Evolutionary conservation across 1,140 invertebrate species (phyloP).

Genomic region (Drosophila murphyi): DNA sequence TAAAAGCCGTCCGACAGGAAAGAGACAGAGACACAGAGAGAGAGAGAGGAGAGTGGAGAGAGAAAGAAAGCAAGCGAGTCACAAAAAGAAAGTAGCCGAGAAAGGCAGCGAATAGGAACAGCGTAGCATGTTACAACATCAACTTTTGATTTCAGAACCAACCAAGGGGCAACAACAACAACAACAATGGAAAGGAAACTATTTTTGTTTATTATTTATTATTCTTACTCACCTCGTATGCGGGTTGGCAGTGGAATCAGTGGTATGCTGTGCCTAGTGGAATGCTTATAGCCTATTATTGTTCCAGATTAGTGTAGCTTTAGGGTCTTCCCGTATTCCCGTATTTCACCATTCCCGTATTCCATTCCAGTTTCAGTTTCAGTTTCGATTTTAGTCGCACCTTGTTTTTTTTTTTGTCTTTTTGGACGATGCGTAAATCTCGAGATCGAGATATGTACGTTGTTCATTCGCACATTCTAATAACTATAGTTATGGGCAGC

Average conservation of each 20-base stretch:
- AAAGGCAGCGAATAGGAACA: conserved; percentile 25
- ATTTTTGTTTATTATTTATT: neutral
- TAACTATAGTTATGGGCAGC: neutral
- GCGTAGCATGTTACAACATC: conserved; percentile 1
- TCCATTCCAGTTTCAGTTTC: neutral
- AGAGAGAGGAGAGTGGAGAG: conserved; percentile 9
- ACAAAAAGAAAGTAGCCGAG: conserved; percentile 43
- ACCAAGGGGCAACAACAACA: neutral
- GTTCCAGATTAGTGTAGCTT: too few species aligned
- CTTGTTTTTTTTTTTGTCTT: neutral
- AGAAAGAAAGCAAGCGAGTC: conserved; percentile 55
- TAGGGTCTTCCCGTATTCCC: too few species aligned
- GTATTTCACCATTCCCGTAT: too few species aligned
- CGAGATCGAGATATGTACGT: neutral
- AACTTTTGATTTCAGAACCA: conserved; percentile 78
- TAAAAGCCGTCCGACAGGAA: conserved; percentile 31
- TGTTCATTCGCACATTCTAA: conserved; percentile 27
- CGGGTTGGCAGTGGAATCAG: too few species aligned
- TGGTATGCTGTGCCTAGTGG: too few species aligned
- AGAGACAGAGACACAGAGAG: neutral
- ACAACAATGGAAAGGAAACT: neutral
- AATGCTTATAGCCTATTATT: too few species aligned
- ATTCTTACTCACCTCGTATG: neutral
- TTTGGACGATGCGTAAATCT: conserved; percentile 11
- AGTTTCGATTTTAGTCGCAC: neutral